Evolutionary conservation across 1,140 invertebrate species (phyloP).

Genomic region (Drosophila rhopaloa): DNA sequence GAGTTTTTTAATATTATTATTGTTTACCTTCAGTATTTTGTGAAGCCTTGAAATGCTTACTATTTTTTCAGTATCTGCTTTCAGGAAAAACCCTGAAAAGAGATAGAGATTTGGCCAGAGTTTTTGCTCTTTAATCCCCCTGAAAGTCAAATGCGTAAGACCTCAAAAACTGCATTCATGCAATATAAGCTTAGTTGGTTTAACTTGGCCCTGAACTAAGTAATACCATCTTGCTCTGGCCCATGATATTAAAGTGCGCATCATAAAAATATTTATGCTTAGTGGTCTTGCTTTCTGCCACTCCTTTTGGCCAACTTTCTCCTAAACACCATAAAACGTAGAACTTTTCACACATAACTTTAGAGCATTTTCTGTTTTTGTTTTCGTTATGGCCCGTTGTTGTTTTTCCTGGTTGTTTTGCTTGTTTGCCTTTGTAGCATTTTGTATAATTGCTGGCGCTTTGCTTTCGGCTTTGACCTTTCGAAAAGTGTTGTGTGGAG

Average conservation of each 20-base stretch:
- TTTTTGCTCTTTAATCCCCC: constrained; percentile 6
- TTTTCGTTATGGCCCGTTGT: constrained; percentile 27
- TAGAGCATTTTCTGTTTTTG: constrained; percentile 35
- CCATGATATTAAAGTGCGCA: constrained; percentile 36
- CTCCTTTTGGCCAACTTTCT: constrained; percentile 29
- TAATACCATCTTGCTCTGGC: constrained; percentile 29
- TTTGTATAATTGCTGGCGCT: constrained; percentile 75
- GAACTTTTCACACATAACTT: constrained; percentile 52
- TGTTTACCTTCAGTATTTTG: not conserved
- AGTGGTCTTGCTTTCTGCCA: constrained; percentile 6
- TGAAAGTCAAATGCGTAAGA: constrained; percentile 10
- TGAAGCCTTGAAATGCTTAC: not conserved
- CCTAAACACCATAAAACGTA: constrained; percentile 59
- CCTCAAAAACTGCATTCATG: constrained; percentile 27
- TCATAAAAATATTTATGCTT: constrained; percentile 48
- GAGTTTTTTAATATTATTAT: not conserved
- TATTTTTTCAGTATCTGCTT: no score
- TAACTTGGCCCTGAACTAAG: constrained; percentile 23
- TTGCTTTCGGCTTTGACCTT: constrained; percentile 65
- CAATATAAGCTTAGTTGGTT: constrained; percentile 24
- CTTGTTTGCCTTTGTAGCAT: constrained; percentile 37
- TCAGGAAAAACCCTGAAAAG: not conserved
- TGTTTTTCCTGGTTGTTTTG: constrained; percentile 12
- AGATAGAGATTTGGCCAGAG: not conserved
- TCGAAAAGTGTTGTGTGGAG: constrained; percentile 6